These are phyloP conservation scores for Gopherus evgoodei DNA, from an alignment of 2,113 vertebrate genomes.

Conservation along the genomic window DNA sequence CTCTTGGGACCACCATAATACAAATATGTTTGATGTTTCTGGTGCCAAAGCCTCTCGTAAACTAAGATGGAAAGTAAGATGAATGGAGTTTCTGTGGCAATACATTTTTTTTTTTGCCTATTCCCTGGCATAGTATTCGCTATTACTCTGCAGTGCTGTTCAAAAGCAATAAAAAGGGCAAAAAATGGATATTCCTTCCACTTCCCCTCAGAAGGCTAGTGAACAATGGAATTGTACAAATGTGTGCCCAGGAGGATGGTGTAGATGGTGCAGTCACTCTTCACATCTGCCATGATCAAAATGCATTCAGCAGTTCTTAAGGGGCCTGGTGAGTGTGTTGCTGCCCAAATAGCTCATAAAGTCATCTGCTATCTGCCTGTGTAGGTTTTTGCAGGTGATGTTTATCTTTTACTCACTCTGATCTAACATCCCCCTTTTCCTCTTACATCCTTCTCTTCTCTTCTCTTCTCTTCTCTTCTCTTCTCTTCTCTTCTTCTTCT, in stretches of 20 bases:
- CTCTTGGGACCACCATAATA: neutral
- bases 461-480: neutral
- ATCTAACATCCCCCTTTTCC: neutral
- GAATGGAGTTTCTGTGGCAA: neutral
- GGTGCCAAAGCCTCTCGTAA: neutral
- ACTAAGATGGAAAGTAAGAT: neutral
- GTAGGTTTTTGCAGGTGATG: neutral
- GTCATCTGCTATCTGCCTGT: neutral
- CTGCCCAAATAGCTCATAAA: rapidly evolving
- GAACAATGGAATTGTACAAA: neutral
- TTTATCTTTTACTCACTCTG: neutral
- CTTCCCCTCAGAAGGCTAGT: neutral
- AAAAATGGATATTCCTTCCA: neutral
- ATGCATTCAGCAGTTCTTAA: neutral
- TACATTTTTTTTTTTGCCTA: neutral
- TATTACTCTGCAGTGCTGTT: neutral
- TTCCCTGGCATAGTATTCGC: neutral
- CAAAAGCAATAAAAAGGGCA: neutral
- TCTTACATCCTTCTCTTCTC: no score
- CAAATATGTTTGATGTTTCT: neutral
- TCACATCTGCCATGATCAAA: neutral
- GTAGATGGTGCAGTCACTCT: neutral
- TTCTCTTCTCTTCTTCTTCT: neutral
- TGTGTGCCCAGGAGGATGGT: neutral
- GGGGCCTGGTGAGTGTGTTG: neutral